Percentiles rank a stretch among this genome's conserved stretches.
Conservation (phyloP, 2,888 invertebrate genomes). For the Celastrina argiolus region DNA sequence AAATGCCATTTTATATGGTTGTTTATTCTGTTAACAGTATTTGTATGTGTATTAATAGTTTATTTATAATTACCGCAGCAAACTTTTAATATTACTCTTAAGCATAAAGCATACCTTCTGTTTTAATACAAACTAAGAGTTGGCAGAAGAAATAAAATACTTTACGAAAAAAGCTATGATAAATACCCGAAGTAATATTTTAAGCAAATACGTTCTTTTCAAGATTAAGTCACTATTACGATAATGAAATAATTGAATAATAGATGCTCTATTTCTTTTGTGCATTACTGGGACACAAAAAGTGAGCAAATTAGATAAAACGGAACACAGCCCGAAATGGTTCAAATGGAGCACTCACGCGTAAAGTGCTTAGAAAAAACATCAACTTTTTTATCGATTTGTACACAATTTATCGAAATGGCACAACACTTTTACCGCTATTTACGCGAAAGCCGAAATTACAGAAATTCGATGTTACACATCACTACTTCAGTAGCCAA, state of each 20-base stretch:
- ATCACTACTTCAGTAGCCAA: constrained; percentile 13
- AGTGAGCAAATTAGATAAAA: constrained; percentile 14
- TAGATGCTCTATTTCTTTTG: constrained; percentile 5
- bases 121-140: too few species aligned
- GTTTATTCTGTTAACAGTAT: background rate
- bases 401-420: constrained; percentile 60
- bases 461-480: constrained; percentile 12
- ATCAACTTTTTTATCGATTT: constrained; percentile 55
- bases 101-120: too few species aligned
- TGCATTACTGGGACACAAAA: constrained; percentile 15
- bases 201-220: background rate
- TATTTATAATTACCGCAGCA: too few species aligned
- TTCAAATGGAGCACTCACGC: constrained; percentile 67
- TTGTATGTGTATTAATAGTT: too few species aligned
- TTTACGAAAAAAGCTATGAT: too few species aligned
- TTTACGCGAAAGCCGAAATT: constrained; percentile 38
- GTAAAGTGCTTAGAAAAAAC: constrained; percentile 59
- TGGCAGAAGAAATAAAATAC: too few species aligned
- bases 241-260: background rate
- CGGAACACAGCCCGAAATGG: constrained; percentile 21
- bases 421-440: constrained; percentile 56
- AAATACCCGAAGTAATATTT: background rate
- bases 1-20: background rate
- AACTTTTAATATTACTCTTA: too few species aligned
- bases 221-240: background rate